Evolutionary conservation across 2,113 vertebrate species (phyloP).

Genomic region (Pipa parva): DNA sequence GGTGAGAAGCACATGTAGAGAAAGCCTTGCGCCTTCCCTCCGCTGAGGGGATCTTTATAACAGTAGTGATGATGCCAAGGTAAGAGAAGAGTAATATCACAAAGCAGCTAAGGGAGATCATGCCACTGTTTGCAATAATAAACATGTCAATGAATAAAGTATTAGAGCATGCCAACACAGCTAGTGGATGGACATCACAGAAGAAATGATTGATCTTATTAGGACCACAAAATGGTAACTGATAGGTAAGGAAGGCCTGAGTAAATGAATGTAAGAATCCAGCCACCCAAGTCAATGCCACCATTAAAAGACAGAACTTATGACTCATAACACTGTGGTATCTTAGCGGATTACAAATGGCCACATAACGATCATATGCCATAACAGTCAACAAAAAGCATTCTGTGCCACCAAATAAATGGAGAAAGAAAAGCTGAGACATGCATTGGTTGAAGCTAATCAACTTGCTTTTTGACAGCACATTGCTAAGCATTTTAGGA

Average conservation of each 20-base stretch:
- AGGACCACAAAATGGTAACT: constrained; percentile 55
- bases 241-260: constrained; percentile 50
- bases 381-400: constrained; percentile 58
- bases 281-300: constrained; percentile 49
- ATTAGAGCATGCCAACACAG: constrained; percentile 55
- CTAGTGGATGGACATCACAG: constrained; percentile 54
- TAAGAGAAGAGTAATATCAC: constrained; percentile 53
- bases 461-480: constrained; percentile 47
- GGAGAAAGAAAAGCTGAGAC: constrained; percentile 57
- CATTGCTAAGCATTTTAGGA: constrained; percentile 55
- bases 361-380: constrained; percentile 55
- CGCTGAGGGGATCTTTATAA: constrained; percentile 47
- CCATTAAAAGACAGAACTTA: constrained; percentile 44
- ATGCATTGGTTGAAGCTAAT: constrained; percentile 53
- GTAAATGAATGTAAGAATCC: constrained; percentile 50
- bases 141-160: constrained; percentile 49
- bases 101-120: constrained; percentile 54
- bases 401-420: constrained; percentile 56
- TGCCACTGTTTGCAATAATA: constrained; percentile 53
- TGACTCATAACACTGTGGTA: constrained; percentile 49
- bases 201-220: constrained; percentile 56
- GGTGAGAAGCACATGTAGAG: constrained; percentile 57
- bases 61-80: constrained; percentile 46
- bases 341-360: constrained; percentile 54
- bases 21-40: constrained; percentile 53